phyloP scores from a whole-genome alignment of 2,113 vertebrate genomes.

The Calypte anna region DNA sequence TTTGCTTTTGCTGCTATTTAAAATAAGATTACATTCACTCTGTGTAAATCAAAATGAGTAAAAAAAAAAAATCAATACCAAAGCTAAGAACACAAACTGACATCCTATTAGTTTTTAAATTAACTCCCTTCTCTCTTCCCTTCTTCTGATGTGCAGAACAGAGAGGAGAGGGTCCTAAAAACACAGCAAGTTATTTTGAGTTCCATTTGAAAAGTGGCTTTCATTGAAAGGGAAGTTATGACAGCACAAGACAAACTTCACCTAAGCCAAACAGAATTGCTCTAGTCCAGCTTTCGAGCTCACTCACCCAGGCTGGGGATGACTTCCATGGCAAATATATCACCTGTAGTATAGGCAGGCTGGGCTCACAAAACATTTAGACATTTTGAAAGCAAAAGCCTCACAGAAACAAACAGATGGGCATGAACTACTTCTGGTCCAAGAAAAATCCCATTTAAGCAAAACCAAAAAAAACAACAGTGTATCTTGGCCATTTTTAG shows the following conservation, averaged over 20 bases:
- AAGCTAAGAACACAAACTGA: background rate
- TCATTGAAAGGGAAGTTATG: background rate
- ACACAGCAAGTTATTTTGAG: background rate
- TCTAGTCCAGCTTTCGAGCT: background rate
- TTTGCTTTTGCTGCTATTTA: background rate
- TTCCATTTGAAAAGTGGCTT: background rate
- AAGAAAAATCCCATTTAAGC: background rate
- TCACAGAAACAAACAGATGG: background rate
- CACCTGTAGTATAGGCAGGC: background rate
- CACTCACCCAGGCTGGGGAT: background rate
- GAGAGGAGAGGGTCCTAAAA: background rate
- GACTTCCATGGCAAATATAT: background rate
- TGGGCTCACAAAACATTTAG: background rate
- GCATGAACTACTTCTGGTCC: background rate
- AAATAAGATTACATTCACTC: background rate
- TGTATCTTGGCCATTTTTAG: fast-evolving
- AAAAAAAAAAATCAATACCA: background rate
- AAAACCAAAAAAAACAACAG: background rate
- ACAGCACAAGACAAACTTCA: background rate
- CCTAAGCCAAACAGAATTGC: background rate
- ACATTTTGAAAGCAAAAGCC: background rate
- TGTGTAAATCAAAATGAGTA: background rate
- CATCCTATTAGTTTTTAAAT: background rate
- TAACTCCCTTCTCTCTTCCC: background rate
- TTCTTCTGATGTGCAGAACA: background rate